These are phyloP conservation scores for Phoxinus phoxinus DNA, from an alignment of 2,113 vertebrate species.

Conservation along the genomic window DNA sequence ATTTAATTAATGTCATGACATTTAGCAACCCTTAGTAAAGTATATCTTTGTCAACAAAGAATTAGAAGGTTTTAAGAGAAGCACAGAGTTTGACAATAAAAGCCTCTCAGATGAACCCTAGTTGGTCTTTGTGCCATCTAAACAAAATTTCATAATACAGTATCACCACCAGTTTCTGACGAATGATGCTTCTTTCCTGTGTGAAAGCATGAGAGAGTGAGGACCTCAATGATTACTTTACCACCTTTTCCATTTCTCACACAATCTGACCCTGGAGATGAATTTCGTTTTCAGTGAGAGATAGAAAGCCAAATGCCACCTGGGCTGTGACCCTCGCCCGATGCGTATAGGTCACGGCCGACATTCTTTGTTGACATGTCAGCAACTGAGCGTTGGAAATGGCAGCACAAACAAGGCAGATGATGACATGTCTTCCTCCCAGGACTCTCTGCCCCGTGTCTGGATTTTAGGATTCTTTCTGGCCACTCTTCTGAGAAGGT, in stretches of 20 bases:
- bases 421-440: conserved; percentile 1
- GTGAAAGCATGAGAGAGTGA: conserved; percentile 8
- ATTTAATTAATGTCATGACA: not conserved
- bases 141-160: conserved; percentile 26
- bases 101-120: not conserved
- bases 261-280: conserved; percentile 43
- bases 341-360: conserved; percentile 38
- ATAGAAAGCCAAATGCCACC: conserved; percentile 52
- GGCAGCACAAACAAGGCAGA: conserved; percentile 32
- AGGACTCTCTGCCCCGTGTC: not conserved
- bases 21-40: not conserved
- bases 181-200: conserved; percentile 10
- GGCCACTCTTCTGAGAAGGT: not conserved
- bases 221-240: conserved; percentile 16
- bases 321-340: conserved; percentile 38
- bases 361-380: conserved; percentile 46
- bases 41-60: not conserved
- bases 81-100: not conserved
- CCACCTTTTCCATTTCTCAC: conserved; percentile 19
- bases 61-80: not conserved
- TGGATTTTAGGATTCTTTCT: conserved; percentile 14
- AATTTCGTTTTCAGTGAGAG: conserved; percentile 36
- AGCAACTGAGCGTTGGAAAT: conserved; percentile 34
- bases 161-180: not conserved
- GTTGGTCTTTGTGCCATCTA: conserved; percentile 9